phyloP scores from a whole-genome alignment of 2,888 invertebrate genomes.

The Drosophila pseudotakahashii region DNA sequence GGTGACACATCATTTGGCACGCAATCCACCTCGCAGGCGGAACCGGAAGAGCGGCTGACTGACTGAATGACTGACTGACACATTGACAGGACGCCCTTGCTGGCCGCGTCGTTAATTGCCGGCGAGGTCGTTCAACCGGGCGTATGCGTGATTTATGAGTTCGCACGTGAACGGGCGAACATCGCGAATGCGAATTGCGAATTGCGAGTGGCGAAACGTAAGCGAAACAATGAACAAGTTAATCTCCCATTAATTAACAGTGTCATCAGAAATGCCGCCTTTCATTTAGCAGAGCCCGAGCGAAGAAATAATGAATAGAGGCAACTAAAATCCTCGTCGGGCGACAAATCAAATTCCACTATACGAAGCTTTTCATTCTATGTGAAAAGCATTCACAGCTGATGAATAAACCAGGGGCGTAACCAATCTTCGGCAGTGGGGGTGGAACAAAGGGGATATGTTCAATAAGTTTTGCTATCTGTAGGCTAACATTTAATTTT shows the following conservation, averaged over 20 bases:
- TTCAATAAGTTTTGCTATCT: background rate
- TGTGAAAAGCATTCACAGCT: slow-evolving; percentile 10
- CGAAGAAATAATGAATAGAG: slow-evolving; percentile 24
- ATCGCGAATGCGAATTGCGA: slow-evolving; percentile 14
- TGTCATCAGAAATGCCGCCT: slow-evolving; percentile 69
- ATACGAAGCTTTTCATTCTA: slow-evolving; percentile 2
- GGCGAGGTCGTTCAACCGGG: slow-evolving; percentile 67
- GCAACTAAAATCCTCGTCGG: slow-evolving; percentile 13
- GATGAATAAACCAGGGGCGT: slow-evolving; percentile 8
- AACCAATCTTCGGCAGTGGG: background rate
- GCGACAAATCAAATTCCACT: slow-evolving; percentile 25
- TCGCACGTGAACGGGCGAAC: slow-evolving; percentile 41
- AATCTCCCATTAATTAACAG: slow-evolving; percentile 73
- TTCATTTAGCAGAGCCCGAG: slow-evolving; percentile 53
- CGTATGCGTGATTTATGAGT: slow-evolving; percentile 74
- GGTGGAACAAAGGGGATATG: background rate
- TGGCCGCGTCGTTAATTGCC: slow-evolving; percentile 62
- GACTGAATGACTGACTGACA: slow-evolving; percentile 30
- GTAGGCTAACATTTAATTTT: too few species aligned
- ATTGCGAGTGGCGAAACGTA: slow-evolving; percentile 21
- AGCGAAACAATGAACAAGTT: slow-evolving; percentile 52
- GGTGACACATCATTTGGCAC: slow-evolving; percentile 80
- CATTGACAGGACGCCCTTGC: slow-evolving; percentile 40
- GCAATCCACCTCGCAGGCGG: slow-evolving; percentile 55
- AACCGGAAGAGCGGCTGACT: slow-evolving; percentile 56